These are phyloP conservation scores for Graphium colonna DNA, from an alignment of 2,888 invertebrate species.

Conservation along the genomic window DNA sequence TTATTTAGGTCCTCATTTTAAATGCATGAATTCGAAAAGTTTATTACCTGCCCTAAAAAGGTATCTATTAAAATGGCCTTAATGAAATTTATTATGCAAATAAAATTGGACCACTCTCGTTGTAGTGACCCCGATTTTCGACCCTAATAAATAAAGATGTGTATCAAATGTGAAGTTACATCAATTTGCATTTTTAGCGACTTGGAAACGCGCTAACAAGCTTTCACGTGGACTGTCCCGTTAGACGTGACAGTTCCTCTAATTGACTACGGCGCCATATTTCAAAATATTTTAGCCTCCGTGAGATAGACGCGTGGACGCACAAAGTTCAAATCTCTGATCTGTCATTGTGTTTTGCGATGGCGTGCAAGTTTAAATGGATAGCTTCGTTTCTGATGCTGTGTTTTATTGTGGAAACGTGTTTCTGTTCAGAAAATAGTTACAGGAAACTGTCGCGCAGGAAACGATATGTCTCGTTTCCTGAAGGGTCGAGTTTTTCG, in stretches of 20 bases:
- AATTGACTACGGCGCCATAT: constrained; percentile 2
- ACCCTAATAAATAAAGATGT: constrained; percentile 17
- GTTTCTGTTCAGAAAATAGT: constrained; percentile 30
- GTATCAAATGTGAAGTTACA: constrained; percentile 12
- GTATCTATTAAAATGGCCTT: constrained; percentile 22
- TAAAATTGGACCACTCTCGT: constrained; percentile 15
- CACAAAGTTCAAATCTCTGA: neutral
- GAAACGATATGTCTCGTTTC: constrained; percentile 84
- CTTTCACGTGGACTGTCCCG: constrained; percentile 20
- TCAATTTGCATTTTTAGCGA: constrained; percentile 19
- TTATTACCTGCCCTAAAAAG: constrained; percentile 19
- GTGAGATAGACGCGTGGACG: neutral
- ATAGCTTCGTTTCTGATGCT: constrained; percentile 20
- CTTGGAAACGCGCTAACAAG: constrained; percentile 6
- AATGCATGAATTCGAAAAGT: constrained; percentile 13
- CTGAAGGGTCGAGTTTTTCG: constrained; percentile 85
- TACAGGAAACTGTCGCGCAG: constrained; percentile 74
- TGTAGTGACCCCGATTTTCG: constrained; percentile 11
- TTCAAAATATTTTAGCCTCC: neutral
- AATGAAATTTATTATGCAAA: constrained; percentile 23
- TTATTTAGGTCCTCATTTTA: neutral
- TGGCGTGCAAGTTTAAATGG: neutral
- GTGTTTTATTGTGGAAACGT: constrained; percentile 31
- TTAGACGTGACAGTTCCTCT: constrained; percentile 26
- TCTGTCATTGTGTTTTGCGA: neutral